Evolutionary conservation across 1,140 invertebrate species (phyloP).

Genomic region (Nautilus pompilius): DNA sequence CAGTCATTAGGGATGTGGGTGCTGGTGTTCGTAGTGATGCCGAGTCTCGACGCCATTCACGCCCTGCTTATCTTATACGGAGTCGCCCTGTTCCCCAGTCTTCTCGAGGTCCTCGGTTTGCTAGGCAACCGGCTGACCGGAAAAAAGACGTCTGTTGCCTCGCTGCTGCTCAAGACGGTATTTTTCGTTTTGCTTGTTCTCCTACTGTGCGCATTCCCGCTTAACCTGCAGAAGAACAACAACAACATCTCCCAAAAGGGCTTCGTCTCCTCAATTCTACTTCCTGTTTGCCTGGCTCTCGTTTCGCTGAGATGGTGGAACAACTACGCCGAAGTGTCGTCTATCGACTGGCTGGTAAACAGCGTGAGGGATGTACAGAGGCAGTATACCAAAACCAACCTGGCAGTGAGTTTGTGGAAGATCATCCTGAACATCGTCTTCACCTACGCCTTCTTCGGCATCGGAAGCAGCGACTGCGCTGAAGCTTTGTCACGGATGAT

Average conservation of each 20-base stretch:
- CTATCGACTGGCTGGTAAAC: no score
- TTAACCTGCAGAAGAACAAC: no score
- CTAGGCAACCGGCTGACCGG: neutral
- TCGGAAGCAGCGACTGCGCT: slow-evolving; percentile 10
- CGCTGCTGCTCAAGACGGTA: no score
- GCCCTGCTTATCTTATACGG: slow-evolving; percentile 87
- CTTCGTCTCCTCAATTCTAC: no score
- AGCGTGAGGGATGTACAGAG: slow-evolving; percentile 11
- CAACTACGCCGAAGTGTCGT: slow-evolving; percentile 34
- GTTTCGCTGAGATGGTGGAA: slow-evolving; percentile 42
- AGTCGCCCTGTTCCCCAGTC: slow-evolving; percentile 23
- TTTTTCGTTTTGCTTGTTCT: no score
- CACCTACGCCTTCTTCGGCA: slow-evolving; percentile 16
- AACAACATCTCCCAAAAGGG: no score
- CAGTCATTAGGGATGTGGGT: slow-evolving; percentile 80
- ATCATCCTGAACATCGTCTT: slow-evolving; percentile 26
- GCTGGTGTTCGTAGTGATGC: slow-evolving; percentile 81
- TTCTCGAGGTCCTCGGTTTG: slow-evolving; percentile 20
- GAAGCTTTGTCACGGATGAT: slow-evolving; percentile 15
- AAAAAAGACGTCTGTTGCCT: no score
- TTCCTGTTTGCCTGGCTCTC: slow-evolving; percentile 27
- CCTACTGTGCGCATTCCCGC: no score
- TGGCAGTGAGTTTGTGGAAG: slow-evolving; percentile 34
- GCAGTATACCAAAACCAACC: slow-evolving; percentile 27
- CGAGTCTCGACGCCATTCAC: slow-evolving; percentile 85